phyloP scores from a whole-genome alignment of 2,888 invertebrate species.

The Octodonta nipae region DNA sequence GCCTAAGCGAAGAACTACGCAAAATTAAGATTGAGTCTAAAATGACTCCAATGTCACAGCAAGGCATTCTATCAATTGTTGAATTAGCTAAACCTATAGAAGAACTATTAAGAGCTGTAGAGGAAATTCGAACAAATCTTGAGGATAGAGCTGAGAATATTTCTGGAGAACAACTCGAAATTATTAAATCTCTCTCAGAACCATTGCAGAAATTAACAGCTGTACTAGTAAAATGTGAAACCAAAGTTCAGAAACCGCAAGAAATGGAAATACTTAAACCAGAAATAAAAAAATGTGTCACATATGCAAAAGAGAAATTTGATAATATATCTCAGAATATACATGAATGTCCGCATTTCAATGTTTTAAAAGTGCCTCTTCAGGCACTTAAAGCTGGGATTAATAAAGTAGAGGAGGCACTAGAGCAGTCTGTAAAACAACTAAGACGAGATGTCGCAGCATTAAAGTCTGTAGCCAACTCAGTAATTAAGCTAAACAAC shows the following conservation, averaged over 20 bases:
- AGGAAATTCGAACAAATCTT: conserved; percentile 3
- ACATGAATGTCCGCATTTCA: not conserved
- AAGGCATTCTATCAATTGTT: conserved; percentile 12
- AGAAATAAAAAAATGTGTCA: conserved; percentile 11
- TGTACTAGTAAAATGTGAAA: conserved; percentile 12
- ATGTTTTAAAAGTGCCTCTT: not conserved
- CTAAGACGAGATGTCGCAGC: not conserved
- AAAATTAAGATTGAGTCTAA: too few species aligned
- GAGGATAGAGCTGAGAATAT: conserved; percentile 7
- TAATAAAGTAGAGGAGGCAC: not conserved
- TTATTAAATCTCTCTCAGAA: conserved; percentile 10
- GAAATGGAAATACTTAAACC: conserved; percentile 10
- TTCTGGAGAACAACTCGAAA: conserved; percentile 3
- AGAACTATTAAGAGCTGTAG: conserved; percentile 5
- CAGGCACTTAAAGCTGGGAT: not conserved
- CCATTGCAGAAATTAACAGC: conserved; percentile 16
- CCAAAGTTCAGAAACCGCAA: conserved; percentile 11
- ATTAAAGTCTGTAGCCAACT: not conserved
- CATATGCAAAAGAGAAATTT: conserved; percentile 11
- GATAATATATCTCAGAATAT: conserved; percentile 5
- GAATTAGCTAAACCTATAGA: conserved; percentile 10
- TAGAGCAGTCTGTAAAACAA: not conserved
- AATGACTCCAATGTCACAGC: too few species aligned
- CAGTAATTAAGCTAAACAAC: not conserved
- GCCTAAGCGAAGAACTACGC: too few species aligned